Base-by-base conservation (phyloP, 2,113 vertebrate genomes). In the Malurus alboscapulatus region DNA sequence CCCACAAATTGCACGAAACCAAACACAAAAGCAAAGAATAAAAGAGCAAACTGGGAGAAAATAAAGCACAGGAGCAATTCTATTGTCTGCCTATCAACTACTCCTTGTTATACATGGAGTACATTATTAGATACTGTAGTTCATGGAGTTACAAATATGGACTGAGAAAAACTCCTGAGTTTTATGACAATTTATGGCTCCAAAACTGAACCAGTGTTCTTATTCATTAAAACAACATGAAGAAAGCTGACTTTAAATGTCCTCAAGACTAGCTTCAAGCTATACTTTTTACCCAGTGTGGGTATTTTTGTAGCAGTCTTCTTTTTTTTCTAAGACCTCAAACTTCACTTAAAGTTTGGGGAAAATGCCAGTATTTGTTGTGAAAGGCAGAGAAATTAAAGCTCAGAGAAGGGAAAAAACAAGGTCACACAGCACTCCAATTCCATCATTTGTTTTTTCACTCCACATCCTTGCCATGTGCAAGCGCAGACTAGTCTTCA, bases 221-320 rank as follows among this genome's bases (percentile, higher is more conserved):
- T 76, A 50, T 8, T 82, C 5, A 26, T 57, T 82, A 69, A 47
- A 75, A 82, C 17, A 67, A 47, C 11, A 48, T 14, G 47, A 42
- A 67, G 22, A 29, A 76, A 76, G 5, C 5, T 77, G 38, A 45
- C 17, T 65, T 59, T 21, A 61, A 93, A 65, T 11, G 10, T 66
- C 29, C 32, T 59, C 22, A 62, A 87, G 76, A 90, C 75, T 57
- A 79, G 22, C 27, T 68, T 25, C 29, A 76, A 68, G 7, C 2
- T 45, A 53, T 40, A 47, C 1, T 17, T 83, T 59, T 66, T 44
- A 84, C 25, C 4, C 10, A 55, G 1, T 8, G 25, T 54, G 14
- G 8, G 8, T 1, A 6, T 27, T 63, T 40, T 45, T 47, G 1
- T 53, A 17, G 55, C 12, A 57, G 6, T 38, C 2, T 27, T 5